Evolutionary conservation across 2,888 invertebrate genomes (phyloP).

Genomic region (Sepioteuthis lessoniana): DNA sequence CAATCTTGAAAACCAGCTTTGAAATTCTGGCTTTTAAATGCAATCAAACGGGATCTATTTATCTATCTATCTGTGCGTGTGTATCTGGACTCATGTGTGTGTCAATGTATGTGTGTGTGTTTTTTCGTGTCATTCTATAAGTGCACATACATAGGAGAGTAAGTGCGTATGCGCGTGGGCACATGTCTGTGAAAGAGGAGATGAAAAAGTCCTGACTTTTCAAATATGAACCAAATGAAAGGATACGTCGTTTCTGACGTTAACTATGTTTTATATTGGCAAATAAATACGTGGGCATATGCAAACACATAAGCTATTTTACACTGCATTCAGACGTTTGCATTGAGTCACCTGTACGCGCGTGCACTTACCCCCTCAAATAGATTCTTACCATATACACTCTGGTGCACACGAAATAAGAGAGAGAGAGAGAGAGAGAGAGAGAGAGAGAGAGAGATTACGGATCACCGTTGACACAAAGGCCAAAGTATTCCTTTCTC

Average conservation of each 20-base stretch:
- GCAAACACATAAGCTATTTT: neutral
- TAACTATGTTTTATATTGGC: neutral
- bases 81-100: neutral
- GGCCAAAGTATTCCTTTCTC: neutral
- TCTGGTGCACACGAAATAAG: neutral
- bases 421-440: too few relatives aligned
- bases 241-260: neutral
- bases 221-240: neutral
- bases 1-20: too few relatives aligned
- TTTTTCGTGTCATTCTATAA: neutral
- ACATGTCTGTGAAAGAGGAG: neutral
- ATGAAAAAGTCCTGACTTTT: neutral
- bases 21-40: too few relatives aligned
- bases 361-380: neutral
- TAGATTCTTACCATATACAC: neutral
- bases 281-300: neutral
- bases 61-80: too few relatives aligned
- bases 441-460: too few relatives aligned
- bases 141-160: too few relatives aligned
- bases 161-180: neutral
- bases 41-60: too few relatives aligned
- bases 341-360: constrained; percentile 2
- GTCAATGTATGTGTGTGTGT: neutral
- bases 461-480: neutral
- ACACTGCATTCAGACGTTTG: neutral